phyloP scores from a whole-genome alignment of 1,140 invertebrate species.

The Mycetomoellerius zeteki region DNA sequence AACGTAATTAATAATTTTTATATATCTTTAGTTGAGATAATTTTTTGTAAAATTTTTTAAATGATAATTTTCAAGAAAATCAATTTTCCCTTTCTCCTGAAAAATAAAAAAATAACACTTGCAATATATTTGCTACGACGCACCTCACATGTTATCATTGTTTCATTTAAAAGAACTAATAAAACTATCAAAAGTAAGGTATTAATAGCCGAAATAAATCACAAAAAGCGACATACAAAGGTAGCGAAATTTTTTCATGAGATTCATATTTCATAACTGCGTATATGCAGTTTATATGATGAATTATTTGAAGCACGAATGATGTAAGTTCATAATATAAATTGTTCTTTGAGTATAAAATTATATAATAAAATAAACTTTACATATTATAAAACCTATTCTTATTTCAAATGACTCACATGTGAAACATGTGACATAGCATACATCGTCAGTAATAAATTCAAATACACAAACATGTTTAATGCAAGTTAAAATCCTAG shows the following conservation, averaged over 20 bases:
- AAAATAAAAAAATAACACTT: too few species aligned
- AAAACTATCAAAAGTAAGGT: not conserved
- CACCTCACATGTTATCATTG: not conserved
- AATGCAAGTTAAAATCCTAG: not conserved
- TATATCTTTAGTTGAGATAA: too few species aligned
- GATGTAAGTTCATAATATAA: not conserved
- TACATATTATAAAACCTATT: constrained; percentile 5
- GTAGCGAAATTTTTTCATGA: not conserved
- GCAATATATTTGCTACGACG: too few species aligned
- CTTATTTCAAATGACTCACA: not conserved
- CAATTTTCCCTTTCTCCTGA: too few species aligned
- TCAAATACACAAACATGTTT: not conserved
- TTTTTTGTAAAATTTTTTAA: too few species aligned
- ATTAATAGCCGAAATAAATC: constrained; percentile 5
- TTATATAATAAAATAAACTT: constrained; percentile 12
- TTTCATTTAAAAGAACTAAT: not conserved
- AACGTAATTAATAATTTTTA: too few species aligned
- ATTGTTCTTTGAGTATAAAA: not conserved
- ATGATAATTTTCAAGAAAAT: too few species aligned
- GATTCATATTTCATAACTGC: constrained; percentile 11
- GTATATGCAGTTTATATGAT: not conserved
- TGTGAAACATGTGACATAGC: not conserved
- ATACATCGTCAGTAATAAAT: not conserved
- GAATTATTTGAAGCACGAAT: not conserved
- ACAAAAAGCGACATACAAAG: not conserved